Conservation (phyloP, 35 echinoderm and acorn worm species). For the Patiria miniata region DNA sequence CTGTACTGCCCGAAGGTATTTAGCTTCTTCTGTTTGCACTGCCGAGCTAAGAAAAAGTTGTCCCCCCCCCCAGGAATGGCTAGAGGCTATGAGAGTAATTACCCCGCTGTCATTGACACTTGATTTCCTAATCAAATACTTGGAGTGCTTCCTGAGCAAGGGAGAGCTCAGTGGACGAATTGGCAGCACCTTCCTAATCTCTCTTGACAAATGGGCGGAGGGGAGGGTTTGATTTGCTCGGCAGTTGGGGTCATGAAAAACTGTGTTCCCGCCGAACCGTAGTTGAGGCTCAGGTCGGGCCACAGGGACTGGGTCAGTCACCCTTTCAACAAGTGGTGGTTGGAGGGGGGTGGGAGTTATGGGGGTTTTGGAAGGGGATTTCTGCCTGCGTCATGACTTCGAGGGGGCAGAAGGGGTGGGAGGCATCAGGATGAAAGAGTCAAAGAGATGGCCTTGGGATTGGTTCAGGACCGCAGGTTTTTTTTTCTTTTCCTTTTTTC, state of each 20-base stretch:
- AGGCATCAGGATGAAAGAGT: not conserved
- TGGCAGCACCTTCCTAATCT: slow-evolving; percentile 12
- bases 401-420: not conserved
- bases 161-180: not conserved
- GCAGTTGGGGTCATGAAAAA: not conserved
- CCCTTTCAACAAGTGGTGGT: not conserved
- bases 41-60: not conserved
- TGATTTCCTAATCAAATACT: slow-evolving; percentile 8
- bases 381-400: not conserved
- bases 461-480: not conserved
- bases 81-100: not conserved
- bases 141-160: not conserved
- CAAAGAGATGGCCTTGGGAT: not conserved
- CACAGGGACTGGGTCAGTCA: slow-evolving; percentile 11
- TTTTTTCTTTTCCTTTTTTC: too few relatives aligned
- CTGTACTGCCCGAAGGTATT: not conserved
- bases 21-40: slow-evolving; percentile 6
- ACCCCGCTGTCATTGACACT: slow-evolving; percentile 11
- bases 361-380: not conserved
- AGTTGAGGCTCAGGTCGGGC: not conserved
- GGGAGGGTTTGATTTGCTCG: slow-evolving; percentile 1
- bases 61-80: not conserved
- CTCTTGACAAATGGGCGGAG: slow-evolving; percentile 23
- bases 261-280: not conserved
- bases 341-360: not conserved